Evolutionary conservation across 2,888 invertebrate genomes (phyloP).

Genomic region (Ernsta delagoae): DNA sequence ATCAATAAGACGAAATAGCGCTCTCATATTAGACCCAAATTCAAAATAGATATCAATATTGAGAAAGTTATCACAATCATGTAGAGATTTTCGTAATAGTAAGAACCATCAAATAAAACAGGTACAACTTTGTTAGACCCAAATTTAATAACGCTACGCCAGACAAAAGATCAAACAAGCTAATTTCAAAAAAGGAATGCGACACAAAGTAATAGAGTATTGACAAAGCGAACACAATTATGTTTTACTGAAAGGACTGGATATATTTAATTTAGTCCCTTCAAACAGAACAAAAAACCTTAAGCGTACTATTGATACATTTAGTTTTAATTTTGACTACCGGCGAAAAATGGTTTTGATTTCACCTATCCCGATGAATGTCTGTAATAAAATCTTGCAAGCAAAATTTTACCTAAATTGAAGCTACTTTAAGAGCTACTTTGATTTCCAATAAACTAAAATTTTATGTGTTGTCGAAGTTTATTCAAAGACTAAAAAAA

Average conservation of each 20-base stretch:
- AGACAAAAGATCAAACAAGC: conserved; percentile 20
- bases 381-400: no score
- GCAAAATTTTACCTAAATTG: no score
- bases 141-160: background rate
- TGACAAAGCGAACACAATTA: conserved; percentile 27
- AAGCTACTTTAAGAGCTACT: no score
- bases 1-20: no score
- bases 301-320: background rate
- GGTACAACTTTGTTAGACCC: background rate
- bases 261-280: conserved; percentile 9
- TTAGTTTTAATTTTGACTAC: background rate
- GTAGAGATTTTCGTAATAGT: background rate
- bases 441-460: no score
- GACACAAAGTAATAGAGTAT: conserved; percentile 17
- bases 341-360: no score
- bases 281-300: background rate
- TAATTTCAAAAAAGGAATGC: conserved; percentile 14
- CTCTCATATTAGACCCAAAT: no score
- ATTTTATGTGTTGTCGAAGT: no score
- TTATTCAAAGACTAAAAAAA: no score
- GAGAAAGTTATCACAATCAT: no score
- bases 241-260: conserved; percentile 12
- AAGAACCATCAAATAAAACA: background rate
- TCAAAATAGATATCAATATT: no score
- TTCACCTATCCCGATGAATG: no score